Base-by-base conservation (phyloP, 1,140 invertebrate species). In the Schmidtea mediterranea region DNA sequence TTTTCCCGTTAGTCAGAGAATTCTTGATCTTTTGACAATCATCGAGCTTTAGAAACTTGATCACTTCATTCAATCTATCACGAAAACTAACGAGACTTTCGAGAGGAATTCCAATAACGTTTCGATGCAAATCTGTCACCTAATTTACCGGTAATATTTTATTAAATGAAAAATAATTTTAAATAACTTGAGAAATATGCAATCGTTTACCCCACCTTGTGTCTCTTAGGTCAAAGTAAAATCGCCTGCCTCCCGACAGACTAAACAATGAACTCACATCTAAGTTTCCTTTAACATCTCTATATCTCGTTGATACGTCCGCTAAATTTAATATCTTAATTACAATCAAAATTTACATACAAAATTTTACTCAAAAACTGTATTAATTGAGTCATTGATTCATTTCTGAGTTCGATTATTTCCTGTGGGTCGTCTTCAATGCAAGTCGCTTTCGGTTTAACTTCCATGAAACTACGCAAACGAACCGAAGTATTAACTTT, bases 221-320 rank as follows among this genome's bases (percentile, higher is more conserved):
- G 15, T 45, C 43, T 19, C 43, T 15, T 13, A 45, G 5, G n/a
- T 45, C 43, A 45, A 45, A 45, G 43, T 19, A 45, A 24, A 45
- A 45, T 24, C 43, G 15, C n/a, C 43, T 45, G 9, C 43, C 43
- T 22, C 43, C 43, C 5, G 43, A 45, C 5, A 21, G 10, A 45
- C 43, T 45, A 21, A 19, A 45, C n/a, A 45, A n/a, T 8, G 43
- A 45, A 32, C 26, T 32, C 26, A 32, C 26, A 32, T 32, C 26
- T 32, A 32, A 32, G 10, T 32, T 32, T 32, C 26, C 26, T 32
- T 32, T 32, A 32, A 32, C 26, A 32, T 32, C 26, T 32, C 26
- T 32, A 32, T 32, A 32, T 32, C 26, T 3, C 10, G 26, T 32
- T 32, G 26, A 32, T 6, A 32, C 26, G 10, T 32, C 26, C 3